Base-by-base conservation (phyloP, 2,888 invertebrate species). In the Laspeyria flexula region DNA sequence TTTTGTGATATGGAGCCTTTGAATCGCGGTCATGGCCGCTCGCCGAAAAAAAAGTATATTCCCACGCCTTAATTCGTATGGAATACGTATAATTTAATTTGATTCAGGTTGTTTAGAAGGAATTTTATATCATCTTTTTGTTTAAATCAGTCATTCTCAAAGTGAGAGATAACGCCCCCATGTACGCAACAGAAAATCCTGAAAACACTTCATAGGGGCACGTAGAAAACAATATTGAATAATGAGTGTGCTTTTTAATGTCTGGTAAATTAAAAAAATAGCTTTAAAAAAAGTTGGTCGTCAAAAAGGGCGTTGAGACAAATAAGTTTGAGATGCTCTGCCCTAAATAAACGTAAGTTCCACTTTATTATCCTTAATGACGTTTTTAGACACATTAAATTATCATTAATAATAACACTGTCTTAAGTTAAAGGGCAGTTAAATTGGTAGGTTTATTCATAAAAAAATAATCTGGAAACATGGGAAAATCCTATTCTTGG, bases 1-100 rank as follows among this genome's bases (percentile, higher is more conserved):
- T 55, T 58, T 52, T 48, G 35, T 65, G 42, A 34, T 34, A 51
- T n/a, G n/a, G n/a, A 44, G 37, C 35, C 53, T 58, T 60, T 59
- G 70, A 71, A 71, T 67, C 58, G 53, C 72, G 71, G 77, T 72
- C 79, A 77, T 58, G 75, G 73, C 51, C 75, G 59, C 62, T 65
- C 60, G 51, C 62, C 73, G n/a, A 64, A 71, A 66, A 77, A 75
- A 79, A 69, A 56, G 16, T 25, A 25, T 48, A 64, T 83, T 88
- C 88, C 76, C 87, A 88, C 86, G 85, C 80, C 77, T 73, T 78
- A 79, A 83, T 86, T 85, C 77, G 69, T 78, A 83, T 75, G 63
- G 74, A 73, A 77, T 79, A 82, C 77, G 77, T 84, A 73, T 83
- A 81, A 88, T 85, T 85, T 85, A 79, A 83, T 86, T 83, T 80